Conservation (phyloP, 2,113 vertebrate species). For the Thunnus maccoyii region DNA sequence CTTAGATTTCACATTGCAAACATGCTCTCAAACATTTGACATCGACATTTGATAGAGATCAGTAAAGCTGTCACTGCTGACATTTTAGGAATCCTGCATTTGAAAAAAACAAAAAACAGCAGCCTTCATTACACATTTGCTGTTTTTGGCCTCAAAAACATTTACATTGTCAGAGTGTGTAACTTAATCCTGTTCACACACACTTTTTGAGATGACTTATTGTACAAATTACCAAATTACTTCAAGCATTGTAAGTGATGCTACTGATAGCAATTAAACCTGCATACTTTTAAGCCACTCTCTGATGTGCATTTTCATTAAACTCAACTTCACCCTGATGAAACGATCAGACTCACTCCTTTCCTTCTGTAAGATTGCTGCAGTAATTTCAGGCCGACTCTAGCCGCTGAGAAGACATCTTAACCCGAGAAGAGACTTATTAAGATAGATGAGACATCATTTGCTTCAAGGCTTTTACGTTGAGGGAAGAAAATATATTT, state of each 20-base stretch:
- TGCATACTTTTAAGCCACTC: slow-evolving; percentile 1
- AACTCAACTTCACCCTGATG: neutral
- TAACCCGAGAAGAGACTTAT: slow-evolving; percentile 30
- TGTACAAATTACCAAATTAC: slow-evolving; percentile 1
- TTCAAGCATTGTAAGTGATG: neutral
- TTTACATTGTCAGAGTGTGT: neutral
- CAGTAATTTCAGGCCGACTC: slow-evolving; percentile 13
- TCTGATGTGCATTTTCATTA: neutral
- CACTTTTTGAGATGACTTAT: neutral
- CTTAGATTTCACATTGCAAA: neutral
- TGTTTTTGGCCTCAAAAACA: neutral
- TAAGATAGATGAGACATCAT: slow-evolving; percentile 38
- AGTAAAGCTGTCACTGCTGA: neutral
- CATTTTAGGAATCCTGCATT: neutral
- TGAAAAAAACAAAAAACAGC: neutral
- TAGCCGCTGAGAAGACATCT: slow-evolving; percentile 7
- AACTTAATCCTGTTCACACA: neutral
- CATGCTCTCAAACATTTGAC: neutral
- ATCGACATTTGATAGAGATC: neutral
- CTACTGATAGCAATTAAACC: neutral
- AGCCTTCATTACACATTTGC: neutral
- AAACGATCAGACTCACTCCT: slow-evolving; percentile 13
- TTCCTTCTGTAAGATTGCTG: neutral
- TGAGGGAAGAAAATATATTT: slow-evolving; percentile 43
- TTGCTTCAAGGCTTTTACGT: slow-evolving; percentile 60